Evolutionary conservation across 2,113 vertebrate species (phyloP), one percentile per base, ranked within the genome.

Genomic region (Dipodomys merriami): DNA sequence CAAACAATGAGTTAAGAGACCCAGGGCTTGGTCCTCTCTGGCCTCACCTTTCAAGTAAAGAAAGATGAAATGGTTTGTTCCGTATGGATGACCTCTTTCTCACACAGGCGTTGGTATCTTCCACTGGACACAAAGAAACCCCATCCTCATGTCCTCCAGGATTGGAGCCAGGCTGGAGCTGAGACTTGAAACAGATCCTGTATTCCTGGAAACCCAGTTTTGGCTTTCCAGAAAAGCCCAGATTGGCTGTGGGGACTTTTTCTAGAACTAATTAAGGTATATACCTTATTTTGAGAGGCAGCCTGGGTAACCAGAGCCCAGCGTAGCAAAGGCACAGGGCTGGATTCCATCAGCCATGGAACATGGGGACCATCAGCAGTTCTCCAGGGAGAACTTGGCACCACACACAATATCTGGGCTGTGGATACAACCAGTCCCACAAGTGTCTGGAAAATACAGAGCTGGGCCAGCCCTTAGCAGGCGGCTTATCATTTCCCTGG

Each of bases 71-170:
- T 94, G 96, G 95, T 95, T 96, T 81, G 83, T 8, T 96, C 96
- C 76, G 4, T n/a, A 73, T 60, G 46, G 57, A 79, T 33, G 64
- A 88, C 82, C 93, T 96, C 93, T 86, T 95, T 90, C 77, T 64
- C 81, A 83, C 84, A 46, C 35, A 15, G 57, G 91, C 87, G 60
- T 90, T 97, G 93, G 91, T 97, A 87, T 95, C 94, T 95, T 96
- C 96, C 92, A 57, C 49, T 2, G 83, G 95, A 94, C 97, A 96
- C 95, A 97, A 96, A 97, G 96, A 92, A 81, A 60, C 57, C 5
- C 1, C 60, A 39, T 67, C 92, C 90, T 67, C 1, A 3, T 0
- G 5, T 4, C 68, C 74, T 76, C 44, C 2, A 2, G 13, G 62
- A 5, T 1, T 0, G 25, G 60, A 57, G 72, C 77, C 23, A 82